Percentiles rank a stretch among this genome's conserved stretches.
phyloP scores from a whole-genome alignment of 2,113 vertebrate genomes.

The Illadopsis cleaveri region DNA sequence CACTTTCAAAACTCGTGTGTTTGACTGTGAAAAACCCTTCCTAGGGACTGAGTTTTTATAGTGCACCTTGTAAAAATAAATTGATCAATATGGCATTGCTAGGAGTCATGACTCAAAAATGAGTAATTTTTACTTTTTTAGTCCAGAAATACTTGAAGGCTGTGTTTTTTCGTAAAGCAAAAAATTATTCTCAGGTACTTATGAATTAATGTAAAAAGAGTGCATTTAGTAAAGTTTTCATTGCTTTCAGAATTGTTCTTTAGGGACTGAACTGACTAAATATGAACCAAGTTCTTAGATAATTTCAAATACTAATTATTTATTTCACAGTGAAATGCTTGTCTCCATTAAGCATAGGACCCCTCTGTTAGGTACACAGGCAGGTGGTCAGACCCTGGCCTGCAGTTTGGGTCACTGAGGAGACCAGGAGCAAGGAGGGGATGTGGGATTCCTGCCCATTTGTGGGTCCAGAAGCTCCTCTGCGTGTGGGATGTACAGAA shows the following conservation, averaged over 20 bases:
- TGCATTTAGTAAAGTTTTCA: neutral
- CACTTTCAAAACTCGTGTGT: rapidly evolving
- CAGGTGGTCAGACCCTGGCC: neutral
- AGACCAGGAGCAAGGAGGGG: neutral
- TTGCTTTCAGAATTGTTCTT: neutral
- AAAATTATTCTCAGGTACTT: neutral
- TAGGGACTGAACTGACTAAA: neutral
- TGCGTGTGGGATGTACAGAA: neutral
- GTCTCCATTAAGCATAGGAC: neutral
- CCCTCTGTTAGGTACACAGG: neutral
- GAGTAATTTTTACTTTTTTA: neutral
- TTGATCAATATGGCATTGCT: neutral
- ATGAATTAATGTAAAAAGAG: neutral
- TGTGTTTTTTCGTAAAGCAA: neutral
- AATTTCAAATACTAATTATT: neutral
- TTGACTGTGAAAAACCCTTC: neutral
- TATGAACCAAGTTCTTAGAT: neutral
- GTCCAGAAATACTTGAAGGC: neutral
- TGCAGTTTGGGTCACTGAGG: neutral
- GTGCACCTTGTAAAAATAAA: neutral
- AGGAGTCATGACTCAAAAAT: neutral
- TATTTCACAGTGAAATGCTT: neutral
- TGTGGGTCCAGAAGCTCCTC: neutral
- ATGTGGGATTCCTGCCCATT: neutral
- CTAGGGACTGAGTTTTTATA: neutral